Evolutionary conservation across 1,140 invertebrate genomes (phyloP).

Genomic region (Zaprionus gabonicus): DNA sequence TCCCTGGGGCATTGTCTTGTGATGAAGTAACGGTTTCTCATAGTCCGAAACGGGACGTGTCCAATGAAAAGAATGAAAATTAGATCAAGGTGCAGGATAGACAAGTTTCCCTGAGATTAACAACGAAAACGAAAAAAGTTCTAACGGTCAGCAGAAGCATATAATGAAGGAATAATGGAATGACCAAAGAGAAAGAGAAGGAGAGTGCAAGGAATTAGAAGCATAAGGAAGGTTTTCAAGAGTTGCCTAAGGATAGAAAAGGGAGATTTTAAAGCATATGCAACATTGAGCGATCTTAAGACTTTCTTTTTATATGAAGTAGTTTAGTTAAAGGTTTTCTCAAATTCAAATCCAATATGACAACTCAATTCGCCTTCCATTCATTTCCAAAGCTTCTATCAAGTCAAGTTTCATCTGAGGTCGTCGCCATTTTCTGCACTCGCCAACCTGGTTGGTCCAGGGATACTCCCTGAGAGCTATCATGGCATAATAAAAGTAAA

Average conservation of each 20-base stretch:
- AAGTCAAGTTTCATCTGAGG: background rate
- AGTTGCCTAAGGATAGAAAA: background rate
- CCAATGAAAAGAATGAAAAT: constrained; percentile 40
- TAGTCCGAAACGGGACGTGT: constrained; percentile 33
- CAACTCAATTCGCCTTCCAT: background rate
- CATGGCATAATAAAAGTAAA: constrained; percentile 19
- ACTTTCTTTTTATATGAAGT: background rate
- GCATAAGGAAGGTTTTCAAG: background rate
- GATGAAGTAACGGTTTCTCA: constrained; percentile 45
- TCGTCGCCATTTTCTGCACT: constrained; percentile 30
- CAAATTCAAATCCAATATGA: background rate
- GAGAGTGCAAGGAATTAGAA: background rate
- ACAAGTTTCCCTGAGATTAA: constrained; percentile 49
- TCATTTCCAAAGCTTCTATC: background rate
- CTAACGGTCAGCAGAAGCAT: constrained; percentile 1
- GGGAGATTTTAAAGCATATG: background rate
- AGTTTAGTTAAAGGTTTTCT: background rate
- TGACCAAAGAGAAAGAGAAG: background rate
- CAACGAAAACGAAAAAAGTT: background rate
- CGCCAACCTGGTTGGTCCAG: constrained; percentile 55
- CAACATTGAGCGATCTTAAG: background rate
- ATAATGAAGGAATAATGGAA: background rate
- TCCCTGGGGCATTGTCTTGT: constrained; percentile 42
- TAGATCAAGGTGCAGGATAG: constrained; percentile 41
- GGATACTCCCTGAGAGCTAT: background rate